Evolutionary conservation across 2,888 invertebrate genomes (phyloP).

Genomic region (Eutolmus rufibarbis): DNA sequence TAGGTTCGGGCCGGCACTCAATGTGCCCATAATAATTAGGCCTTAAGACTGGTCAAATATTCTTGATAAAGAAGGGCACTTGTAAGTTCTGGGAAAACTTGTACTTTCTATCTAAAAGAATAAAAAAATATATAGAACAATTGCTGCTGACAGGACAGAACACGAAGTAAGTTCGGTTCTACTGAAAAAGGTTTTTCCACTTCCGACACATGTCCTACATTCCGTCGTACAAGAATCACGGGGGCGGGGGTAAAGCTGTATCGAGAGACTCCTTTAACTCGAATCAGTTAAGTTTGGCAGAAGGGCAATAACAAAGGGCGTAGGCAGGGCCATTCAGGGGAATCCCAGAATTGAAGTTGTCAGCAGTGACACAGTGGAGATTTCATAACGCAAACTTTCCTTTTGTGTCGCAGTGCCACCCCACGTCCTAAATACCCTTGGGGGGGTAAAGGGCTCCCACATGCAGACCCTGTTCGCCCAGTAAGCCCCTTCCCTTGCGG

Average conservation of each 20-base stretch:
- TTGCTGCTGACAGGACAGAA: background rate
- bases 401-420: background rate
- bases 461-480: background rate
- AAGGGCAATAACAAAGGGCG: background rate
- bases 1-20: too few relatives aligned
- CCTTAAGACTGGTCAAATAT: background rate
- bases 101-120: background rate
- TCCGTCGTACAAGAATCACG: background rate
- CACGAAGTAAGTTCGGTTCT: background rate
- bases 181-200: background rate
- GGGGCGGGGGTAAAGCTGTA: background rate
- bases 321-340: background rate
- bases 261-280: background rate
- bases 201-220: background rate
- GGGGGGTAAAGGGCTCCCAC: background rate
- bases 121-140: background rate
- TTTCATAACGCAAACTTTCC: conserved; percentile 21
- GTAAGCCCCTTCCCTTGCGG: background rate
- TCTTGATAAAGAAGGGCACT: background rate
- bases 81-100: background rate
- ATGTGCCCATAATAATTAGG: too few relatives aligned
- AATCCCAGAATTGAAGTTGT: background rate
- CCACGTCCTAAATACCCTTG: background rate
- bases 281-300: background rate
- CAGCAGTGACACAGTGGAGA: background rate